phyloP scores from a whole-genome alignment of 2,113 vertebrate genomes.

The Catharus minimus region DNA sequence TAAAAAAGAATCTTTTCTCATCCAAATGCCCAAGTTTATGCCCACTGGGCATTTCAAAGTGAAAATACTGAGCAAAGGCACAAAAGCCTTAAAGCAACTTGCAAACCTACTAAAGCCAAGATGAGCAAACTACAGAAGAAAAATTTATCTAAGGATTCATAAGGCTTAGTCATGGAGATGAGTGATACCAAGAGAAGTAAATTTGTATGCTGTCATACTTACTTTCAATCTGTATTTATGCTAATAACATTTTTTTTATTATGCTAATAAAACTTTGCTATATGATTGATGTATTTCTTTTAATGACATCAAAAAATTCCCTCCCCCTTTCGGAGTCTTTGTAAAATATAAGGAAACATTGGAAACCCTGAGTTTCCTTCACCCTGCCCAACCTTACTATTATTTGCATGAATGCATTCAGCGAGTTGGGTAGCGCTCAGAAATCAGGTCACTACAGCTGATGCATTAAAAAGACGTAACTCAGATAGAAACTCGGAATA shows the following conservation, averaged over 20 bases:
- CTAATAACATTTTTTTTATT: background rate
- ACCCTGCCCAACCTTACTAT: conserved; percentile 6
- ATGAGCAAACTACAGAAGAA: background rate
- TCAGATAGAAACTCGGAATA: background rate
- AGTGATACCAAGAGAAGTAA: background rate
- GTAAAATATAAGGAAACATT: background rate
- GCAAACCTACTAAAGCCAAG: background rate
- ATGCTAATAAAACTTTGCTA: background rate
- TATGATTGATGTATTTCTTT: background rate
- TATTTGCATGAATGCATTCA: conserved; percentile 13
- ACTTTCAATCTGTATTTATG: background rate
- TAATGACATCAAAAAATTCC: background rate
- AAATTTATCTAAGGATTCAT: background rate
- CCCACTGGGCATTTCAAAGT: background rate
- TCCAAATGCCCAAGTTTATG: background rate
- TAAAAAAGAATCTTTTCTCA: background rate
- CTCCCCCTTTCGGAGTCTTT: background rate
- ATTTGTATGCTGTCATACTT: background rate
- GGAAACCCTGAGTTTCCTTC: background rate
- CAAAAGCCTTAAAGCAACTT: background rate
- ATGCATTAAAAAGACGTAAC: background rate
- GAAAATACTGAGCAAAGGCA: background rate
- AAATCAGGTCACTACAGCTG: conserved; percentile 40
- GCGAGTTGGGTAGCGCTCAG: background rate
- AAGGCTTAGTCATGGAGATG: background rate